Evolutionary conservation across 2,888 invertebrate species (phyloP).

Genomic region (Cantharis rufa): DNA sequence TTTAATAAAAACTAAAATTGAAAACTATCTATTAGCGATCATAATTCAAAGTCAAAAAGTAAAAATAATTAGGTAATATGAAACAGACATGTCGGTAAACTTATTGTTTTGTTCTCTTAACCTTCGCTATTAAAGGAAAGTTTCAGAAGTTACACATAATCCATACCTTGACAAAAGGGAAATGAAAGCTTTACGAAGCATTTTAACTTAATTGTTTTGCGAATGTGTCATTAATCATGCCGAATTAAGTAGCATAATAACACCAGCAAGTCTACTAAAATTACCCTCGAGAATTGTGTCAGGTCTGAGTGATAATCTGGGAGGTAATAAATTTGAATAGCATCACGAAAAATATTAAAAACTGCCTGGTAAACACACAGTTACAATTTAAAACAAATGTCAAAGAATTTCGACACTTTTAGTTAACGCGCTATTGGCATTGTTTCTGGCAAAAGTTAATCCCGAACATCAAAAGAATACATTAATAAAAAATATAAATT

Average conservation of each 20-base stretch:
- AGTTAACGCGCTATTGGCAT: background rate
- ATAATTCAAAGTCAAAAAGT: background rate
- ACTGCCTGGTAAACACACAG: background rate
- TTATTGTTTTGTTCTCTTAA: constrained; percentile 1
- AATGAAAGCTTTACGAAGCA: constrained; percentile 7
- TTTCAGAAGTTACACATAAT: constrained; percentile 3
- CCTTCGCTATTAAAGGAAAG: background rate
- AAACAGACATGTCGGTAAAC: background rate
- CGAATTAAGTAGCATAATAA: constrained; percentile 7
- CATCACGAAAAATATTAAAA: constrained; percentile 4
- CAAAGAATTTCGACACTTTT: background rate
- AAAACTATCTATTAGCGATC: background rate
- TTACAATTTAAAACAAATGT: background rate
- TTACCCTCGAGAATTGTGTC: constrained; percentile 10
- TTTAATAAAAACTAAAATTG: background rate
- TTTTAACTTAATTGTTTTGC: constrained; percentile 13
- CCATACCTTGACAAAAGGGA: constrained; percentile 2
- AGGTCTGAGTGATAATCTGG: constrained; percentile 9
- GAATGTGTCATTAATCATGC: constrained; percentile 8
- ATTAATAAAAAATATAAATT: background rate
- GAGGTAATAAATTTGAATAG: constrained; percentile 15
- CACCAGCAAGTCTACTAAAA: constrained; percentile 4
- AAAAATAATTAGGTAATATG: background rate
- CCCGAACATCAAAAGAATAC: background rate
- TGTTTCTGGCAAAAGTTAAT: background rate